Conservation (phyloP, 1,140 invertebrate species). For the Drosophila lini region DNA sequence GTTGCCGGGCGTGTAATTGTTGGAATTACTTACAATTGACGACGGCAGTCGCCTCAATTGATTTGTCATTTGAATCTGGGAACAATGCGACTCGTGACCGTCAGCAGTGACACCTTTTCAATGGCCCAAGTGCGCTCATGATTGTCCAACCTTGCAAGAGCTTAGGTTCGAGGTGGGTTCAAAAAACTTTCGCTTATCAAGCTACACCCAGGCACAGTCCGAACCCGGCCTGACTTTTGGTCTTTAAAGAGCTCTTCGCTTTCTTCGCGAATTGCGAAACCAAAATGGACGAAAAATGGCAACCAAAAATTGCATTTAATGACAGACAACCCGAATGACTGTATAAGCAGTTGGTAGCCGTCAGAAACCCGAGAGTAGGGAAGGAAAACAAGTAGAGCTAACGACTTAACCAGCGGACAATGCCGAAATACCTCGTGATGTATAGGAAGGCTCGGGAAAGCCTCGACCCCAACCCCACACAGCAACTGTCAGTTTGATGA, state of each 20-base stretch:
- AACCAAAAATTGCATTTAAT: constrained; percentile 69
- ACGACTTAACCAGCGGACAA: constrained; percentile 46
- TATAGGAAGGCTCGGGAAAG: constrained; percentile 15
- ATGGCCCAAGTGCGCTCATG: constrained; percentile 52
- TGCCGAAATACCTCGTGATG: constrained; percentile 33
- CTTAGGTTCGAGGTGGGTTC: constrained; percentile 54
- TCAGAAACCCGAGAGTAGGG: constrained; percentile 32
- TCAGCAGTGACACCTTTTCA: constrained; percentile 42
- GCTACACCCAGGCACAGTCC: constrained; percentile 39
- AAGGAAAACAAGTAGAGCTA: constrained; percentile 45
- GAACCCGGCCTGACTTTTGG: constrained; percentile 53
- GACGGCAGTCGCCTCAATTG: constrained; percentile 37
- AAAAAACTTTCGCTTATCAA: constrained; percentile 79
- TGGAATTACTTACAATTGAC: constrained; percentile 52
- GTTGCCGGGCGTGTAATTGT: constrained; percentile 60
- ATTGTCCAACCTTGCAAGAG: constrained; percentile 61
- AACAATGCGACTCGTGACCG: constrained; percentile 41
- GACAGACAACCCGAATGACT: constrained; percentile 47
- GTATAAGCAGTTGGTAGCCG: constrained; percentile 9
- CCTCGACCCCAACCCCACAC: constrained; percentile 28
- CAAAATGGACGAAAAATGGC: constrained; percentile 52
- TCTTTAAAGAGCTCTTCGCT: constrained; percentile 51
- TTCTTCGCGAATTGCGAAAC: constrained; percentile 66
- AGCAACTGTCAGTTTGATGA: constrained; percentile 67
- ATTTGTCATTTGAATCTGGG: constrained; percentile 48